These are phyloP conservation scores for Labeo calbasu DNA, from an alignment of 2,797 vertebrate genomes.

Conservation along the genomic window DNA sequence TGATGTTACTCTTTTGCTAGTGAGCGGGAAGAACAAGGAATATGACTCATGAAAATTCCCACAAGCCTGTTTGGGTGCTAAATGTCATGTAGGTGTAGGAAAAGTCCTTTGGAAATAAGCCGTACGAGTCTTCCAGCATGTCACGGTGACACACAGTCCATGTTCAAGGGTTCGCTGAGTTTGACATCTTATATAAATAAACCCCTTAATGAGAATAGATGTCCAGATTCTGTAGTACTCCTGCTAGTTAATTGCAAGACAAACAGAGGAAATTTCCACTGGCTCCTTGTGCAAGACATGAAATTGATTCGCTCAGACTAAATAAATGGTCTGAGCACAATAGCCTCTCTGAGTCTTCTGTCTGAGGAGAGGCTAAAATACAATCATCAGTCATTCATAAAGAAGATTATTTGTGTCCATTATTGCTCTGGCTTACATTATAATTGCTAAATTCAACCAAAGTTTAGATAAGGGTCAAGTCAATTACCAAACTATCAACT, in stretches of 20 bases:
- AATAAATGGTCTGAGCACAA: not conserved
- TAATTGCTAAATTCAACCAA: not conserved
- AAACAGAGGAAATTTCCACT: conserved; percentile 9
- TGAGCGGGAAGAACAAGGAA: not conserved
- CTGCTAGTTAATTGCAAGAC: not conserved
- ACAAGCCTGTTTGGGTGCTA: not conserved
- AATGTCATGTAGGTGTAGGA: not conserved
- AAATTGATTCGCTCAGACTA: not conserved
- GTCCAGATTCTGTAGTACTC: not conserved
- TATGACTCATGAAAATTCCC: not conserved
- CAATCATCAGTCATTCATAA: conserved; percentile 1
- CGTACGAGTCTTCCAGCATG: not conserved
- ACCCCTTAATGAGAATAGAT: not conserved
- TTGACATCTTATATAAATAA: not conserved
- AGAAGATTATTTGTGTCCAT: not conserved
- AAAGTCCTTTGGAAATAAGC: not conserved
- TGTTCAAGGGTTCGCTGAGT: not conserved
- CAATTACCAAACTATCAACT: not conserved
- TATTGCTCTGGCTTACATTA: not conserved
- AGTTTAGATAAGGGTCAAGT: not conserved
- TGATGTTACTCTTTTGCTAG: not conserved
- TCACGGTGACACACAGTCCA: not conserved
- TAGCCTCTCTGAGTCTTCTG: not conserved
- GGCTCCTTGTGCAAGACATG: not conserved
- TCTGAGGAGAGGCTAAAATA: not conserved